Evolutionary conservation across 2,888 invertebrate genomes (phyloP), one percentile per base, ranked within the genome.

Genomic region (Cosmia trapezina): DNA sequence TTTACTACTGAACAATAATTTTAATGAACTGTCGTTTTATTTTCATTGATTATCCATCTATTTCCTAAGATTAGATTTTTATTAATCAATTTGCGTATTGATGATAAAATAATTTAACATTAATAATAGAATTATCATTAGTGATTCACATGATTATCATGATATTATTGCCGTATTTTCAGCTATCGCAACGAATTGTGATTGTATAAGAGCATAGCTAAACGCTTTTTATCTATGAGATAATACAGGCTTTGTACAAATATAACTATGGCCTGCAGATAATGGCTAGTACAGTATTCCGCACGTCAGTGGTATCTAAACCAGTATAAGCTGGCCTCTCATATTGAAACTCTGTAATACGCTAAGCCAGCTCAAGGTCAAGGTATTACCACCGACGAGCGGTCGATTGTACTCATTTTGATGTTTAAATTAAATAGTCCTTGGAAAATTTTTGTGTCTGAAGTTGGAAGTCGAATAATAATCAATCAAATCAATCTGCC

Each of bases 41-140:
- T 73, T 64, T 49, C 33, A 5, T 43, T 76, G 41, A 47, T 63
- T 43, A 75, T 59, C 6, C 11, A 37, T n/a, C 8, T n/a, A 53
- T 1, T 53, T 53, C 11, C 2, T 45, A 17, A 41, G 66, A 73
- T 73, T 11, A 54, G 45, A 65, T 76, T 57, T 47, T 22, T 64
- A 22, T 19, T 47, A 57, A 73, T 73, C 19, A 8, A 43, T 49
- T n/a, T 68, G 7, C n/a, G 12, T 70, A n/a, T 17, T 11, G 5
- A n/a, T 17, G 33, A 69, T 70, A 53, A 69, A 51, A 17, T 0
- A 1, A 28, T n/a, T 59, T 4, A 8, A 59, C 4, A 12, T 33
- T 12, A 19, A 19, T 59, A n/a, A 57, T 19, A 59, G 8, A 8
- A 59, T 19, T 8, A 57, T 33, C 4, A 57, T 33, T 59, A 59